Percentiles rank a stretch among this genome's conserved stretches.
Conservation (phyloP, 2,113 vertebrate species). For the Bufo gargarizans region DNA sequence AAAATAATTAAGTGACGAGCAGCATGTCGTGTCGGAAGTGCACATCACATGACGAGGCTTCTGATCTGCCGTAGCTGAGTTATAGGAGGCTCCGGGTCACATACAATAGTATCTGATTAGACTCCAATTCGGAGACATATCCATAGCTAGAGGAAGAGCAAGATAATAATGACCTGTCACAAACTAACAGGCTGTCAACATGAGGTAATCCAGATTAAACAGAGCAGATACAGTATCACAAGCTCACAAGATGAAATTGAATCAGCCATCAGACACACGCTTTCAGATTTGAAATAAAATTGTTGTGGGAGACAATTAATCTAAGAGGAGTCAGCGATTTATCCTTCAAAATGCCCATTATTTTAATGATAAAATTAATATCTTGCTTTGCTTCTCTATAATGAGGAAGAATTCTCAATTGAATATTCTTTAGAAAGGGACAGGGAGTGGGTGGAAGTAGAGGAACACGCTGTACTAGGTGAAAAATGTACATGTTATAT, state of each 20-base stretch:
- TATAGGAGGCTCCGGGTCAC: conserved; percentile 50
- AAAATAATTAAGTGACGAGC: background rate
- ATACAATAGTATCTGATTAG: conserved; percentile 55
- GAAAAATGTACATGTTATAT: conserved; percentile 17
- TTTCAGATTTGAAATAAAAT: conserved; percentile 3
- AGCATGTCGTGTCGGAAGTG: conserved; percentile 17
- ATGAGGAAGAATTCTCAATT: background rate
- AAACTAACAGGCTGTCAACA: conserved; percentile 55
- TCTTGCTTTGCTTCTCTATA: background rate
- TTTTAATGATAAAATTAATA: background rate
- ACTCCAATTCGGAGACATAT: conserved; percentile 46
- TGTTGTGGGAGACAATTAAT: background rate
- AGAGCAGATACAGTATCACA: conserved; percentile 42
- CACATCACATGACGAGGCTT: conserved; percentile 36
- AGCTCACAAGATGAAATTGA: conserved; percentile 40
- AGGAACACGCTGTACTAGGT: conserved; percentile 9
- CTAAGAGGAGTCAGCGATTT: conserved; percentile 13
- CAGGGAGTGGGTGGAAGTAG: conserved; percentile 18
- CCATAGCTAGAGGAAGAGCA: conserved; percentile 45
- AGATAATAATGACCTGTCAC: conserved; percentile 57
- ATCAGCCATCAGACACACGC: conserved; percentile 22
- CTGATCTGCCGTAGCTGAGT: background rate
- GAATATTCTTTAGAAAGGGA: conserved; percentile 5
- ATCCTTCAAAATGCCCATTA: conserved; percentile 3
- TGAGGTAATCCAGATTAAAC: conserved; percentile 55